Base-by-base conservation (phyloP, 1,140 invertebrate genomes). In the Myzus persicae region DNA sequence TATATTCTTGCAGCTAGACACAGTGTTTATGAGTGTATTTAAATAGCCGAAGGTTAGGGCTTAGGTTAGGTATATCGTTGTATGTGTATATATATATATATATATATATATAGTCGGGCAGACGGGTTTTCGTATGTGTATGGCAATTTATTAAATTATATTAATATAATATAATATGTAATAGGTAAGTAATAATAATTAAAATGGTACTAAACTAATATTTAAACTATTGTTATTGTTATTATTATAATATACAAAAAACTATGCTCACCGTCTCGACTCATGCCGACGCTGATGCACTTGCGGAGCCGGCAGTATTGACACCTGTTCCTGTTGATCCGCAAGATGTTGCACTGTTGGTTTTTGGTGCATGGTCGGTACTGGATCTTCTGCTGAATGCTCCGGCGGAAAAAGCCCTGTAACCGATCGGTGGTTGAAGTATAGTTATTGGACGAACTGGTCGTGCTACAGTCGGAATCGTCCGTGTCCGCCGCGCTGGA, bases 201-300 rank as follows among this genome's bases (percentile, higher is more conserved):
- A 48, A 48, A 48, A 48, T 48, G 46, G 46, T 48, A 48, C 18
- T 2, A 48, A 48, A 48, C 46, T 20, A 20, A n/a, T n/a, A n/a
- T n/a, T n/a, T n/a, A n/a, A n/a, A 24, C 24, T 14, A 31, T 24
- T 54, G 38, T 31, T 59, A 92, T 42, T 44, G 46, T 76, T 42
- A 54, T 51, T 82, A 81, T 26, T 18, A 24, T 14, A 54, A 38
- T 81, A 91, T 48, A 85, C 84, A 44, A 88, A 93, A 51, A 22
- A 90, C 96, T 88, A 20, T 90, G 89, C 97, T 97, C 95, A 99
- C 99, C 98, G 96, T 99, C 99, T 96, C 98, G 96, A 95, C 98
- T 99, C 99, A 99, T 99, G 95, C 99, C 99, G 94, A 99, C 99
- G 92, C 98, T 97, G 95, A 99, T 98, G 96, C 99, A 99, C 96